Evolutionary conservation across 2,888 invertebrate genomes (phyloP).

Genomic region (Mechanitis mazaeus): DNA sequence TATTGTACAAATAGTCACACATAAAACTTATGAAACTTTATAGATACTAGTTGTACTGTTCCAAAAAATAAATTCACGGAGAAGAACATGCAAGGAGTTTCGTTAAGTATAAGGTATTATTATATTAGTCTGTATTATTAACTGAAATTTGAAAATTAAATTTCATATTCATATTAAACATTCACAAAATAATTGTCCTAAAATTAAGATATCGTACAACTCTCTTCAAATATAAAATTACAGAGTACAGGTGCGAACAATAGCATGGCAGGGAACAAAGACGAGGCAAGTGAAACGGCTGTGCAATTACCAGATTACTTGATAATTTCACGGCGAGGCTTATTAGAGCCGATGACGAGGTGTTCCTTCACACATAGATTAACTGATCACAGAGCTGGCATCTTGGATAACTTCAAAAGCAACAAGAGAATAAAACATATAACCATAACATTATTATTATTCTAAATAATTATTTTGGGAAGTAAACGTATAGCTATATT

Average conservation of each 20-base stretch:
- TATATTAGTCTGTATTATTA: too few species aligned
- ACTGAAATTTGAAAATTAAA: background rate
- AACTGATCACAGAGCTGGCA: slow-evolving; percentile 12
- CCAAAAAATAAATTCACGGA: too few species aligned
- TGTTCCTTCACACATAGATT: slow-evolving; percentile 39
- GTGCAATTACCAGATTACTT: slow-evolving; percentile 48
- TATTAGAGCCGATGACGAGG: slow-evolving; percentile 69
- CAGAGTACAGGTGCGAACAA: slow-evolving; percentile 11
- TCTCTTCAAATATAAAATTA: slow-evolving; percentile 1
- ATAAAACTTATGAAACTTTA: too few species aligned
- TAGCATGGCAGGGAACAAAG: background rate
- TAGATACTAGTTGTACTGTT: too few species aligned
- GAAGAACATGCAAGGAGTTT: background rate
- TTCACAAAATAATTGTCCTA: slow-evolving; percentile 3
- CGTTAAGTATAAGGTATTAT: background rate
- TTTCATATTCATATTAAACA: slow-evolving; percentile 8
- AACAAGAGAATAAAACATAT: too few species aligned
- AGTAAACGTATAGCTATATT: too few species aligned
- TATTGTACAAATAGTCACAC: too few species aligned
- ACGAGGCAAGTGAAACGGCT: slow-evolving; percentile 15
- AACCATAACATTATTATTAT: too few species aligned
- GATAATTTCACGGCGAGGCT: slow-evolving; percentile 57
- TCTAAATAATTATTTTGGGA: too few species aligned
- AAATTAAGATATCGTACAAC: background rate
- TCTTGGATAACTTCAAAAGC: too few species aligned